Conservation (phyloP, 2,113 vertebrate genomes). For the Poeciliopsis occidentalis region DNA sequence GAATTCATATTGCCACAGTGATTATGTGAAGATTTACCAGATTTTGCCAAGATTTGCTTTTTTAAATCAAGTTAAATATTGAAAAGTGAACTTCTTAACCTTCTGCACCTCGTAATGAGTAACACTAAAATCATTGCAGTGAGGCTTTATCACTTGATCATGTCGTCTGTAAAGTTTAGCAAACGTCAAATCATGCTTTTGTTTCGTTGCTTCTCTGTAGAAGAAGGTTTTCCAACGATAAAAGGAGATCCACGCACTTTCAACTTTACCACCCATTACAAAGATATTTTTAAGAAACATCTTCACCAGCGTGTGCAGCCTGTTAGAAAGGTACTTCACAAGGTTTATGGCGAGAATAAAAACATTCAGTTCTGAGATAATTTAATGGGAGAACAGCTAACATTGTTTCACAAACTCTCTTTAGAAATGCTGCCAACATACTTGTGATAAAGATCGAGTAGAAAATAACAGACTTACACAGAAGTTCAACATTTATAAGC, state of each 20-base stretch:
- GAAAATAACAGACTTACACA: background rate
- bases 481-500: no score
- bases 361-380: background rate
- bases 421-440: no score
- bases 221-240: constrained; percentile 36
- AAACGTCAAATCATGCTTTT: background rate
- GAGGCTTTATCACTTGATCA: background rate
- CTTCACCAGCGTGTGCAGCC: constrained; percentile 15
- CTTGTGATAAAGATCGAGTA: no score
- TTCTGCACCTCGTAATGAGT: constrained; percentile 15
- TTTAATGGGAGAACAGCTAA: background rate
- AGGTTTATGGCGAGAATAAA: background rate
- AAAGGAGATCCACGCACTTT: background rate
- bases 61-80: background rate
- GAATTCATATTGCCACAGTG: background rate
- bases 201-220: background rate
- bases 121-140: constrained; percentile 7
- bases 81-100: background rate
- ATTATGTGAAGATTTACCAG: background rate
- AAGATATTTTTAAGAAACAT: constrained; percentile 40
- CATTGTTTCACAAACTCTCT: background rate
- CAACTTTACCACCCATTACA: constrained; percentile 39
- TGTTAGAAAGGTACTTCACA: constrained; percentile 45
- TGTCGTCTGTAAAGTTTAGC: background rate
- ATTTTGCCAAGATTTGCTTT: background rate